Conservation (phyloP, 2,888 invertebrate genomes). For the Eilema griseolum region DNA sequence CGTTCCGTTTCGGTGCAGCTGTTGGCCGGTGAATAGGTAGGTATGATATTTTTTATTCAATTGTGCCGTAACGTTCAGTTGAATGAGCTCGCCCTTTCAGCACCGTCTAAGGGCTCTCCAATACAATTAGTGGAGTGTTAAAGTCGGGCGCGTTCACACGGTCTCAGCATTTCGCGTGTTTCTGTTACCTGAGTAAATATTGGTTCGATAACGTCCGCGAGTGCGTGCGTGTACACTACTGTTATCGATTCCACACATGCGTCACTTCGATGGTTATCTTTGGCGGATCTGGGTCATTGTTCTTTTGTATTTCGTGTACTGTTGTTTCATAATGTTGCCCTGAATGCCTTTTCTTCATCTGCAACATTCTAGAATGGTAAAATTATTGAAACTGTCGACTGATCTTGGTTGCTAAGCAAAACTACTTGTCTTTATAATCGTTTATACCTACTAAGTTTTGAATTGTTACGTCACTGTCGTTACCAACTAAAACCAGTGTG, state of each 20-base stretch:
- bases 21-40: conserved; percentile 76
- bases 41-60: conserved; percentile 74
- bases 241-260: conserved; percentile 86
- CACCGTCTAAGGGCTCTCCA: conserved; percentile 67
- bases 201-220: conserved; percentile 79
- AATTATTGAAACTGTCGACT: conserved; percentile 10
- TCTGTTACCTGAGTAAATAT: conserved; percentile 81
- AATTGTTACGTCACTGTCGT: conserved; percentile 45
- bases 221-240: conserved; percentile 79
- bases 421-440: conserved; percentile 27
- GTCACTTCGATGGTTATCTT: conserved; percentile 85
- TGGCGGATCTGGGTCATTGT: conserved; percentile 85
- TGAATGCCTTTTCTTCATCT: conserved; percentile 46
- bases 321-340: conserved; percentile 63
- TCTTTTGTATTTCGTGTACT: conserved; percentile 77
- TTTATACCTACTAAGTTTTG: conserved; percentile 41
- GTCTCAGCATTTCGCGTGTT: conserved; percentile 72
- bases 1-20: conserved; percentile 80
- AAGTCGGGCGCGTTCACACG: conserved; percentile 71
- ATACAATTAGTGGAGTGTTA: conserved; percentile 64
- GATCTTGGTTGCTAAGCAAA: conserved; percentile 33
- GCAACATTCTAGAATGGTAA: conserved; percentile 31
- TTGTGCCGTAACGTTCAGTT: conserved; percentile 62
- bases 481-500: conserved; percentile 30
- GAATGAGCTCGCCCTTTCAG: conserved; percentile 68